These are phyloP conservation scores for Microctenopoma stevenorrisi DNA, from an alignment of 2,797 vertebrate species.

Conservation along the genomic window DNA sequence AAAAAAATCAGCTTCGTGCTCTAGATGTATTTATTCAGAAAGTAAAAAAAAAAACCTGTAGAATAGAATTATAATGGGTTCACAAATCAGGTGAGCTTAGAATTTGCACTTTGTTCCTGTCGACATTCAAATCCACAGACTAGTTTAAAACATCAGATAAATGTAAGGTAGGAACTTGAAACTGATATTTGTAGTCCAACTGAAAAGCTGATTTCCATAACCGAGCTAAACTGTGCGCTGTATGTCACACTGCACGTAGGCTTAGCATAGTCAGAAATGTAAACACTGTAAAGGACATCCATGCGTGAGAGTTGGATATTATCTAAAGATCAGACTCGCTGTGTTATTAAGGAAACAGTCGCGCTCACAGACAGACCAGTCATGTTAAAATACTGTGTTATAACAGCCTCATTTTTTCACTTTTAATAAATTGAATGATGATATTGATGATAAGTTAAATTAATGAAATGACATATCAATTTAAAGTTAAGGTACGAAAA, in stretches of 20 bases:
- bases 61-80: conserved; percentile 41
- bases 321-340: too few relatives aligned
- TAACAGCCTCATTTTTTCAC: too few relatives aligned
- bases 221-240: neutral
- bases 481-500: too few relatives aligned
- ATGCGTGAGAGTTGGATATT: too few relatives aligned
- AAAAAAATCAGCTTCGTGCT: conserved; percentile 40
- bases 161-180: conserved; percentile 10
- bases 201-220: neutral
- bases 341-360: too few relatives aligned
- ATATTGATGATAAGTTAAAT: too few relatives aligned
- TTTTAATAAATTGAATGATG: too few relatives aligned
- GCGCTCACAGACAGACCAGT: too few relatives aligned
- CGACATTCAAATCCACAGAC: conserved; percentile 18
- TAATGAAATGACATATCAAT: too few relatives aligned
- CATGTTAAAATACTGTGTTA: too few relatives aligned
- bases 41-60: conserved; percentile 63
- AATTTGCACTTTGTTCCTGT: conserved; percentile 11
- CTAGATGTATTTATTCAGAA: conserved; percentile 33
- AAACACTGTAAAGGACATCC: neutral
- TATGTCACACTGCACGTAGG: neutral
- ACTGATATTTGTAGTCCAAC: neutral
- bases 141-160: too few relatives aligned
- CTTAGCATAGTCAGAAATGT: neutral
- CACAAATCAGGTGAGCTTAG: conserved; percentile 44